Conservation (phyloP, 1,140 invertebrate genomes). For the Drosophila ogumai region DNA sequence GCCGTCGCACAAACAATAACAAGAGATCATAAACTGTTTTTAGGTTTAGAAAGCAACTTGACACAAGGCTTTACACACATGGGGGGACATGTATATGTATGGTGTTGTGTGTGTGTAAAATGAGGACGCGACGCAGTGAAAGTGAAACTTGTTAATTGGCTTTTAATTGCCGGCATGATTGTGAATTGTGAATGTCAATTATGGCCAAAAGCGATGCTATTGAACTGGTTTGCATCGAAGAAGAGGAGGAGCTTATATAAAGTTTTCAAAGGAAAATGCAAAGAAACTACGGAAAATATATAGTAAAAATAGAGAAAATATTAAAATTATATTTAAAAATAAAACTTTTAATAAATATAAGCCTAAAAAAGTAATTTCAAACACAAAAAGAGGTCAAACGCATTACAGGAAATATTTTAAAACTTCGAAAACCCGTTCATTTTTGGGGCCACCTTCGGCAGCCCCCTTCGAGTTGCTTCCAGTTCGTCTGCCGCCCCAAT, state of each 20-base stretch:
- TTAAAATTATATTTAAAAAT: neutral
- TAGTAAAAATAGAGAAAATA: neutral
- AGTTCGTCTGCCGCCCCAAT: conserved; percentile 19
- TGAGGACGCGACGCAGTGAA: conserved; percentile 53
- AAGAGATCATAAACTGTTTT: conserved; percentile 45
- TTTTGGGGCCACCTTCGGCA: conserved; percentile 23
- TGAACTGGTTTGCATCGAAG: conserved; percentile 22
- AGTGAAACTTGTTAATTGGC: conserved; percentile 75
- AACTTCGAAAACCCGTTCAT: conserved; percentile 2
- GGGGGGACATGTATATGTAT: no score
- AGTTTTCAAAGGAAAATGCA: neutral
- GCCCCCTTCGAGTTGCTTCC: conserved; percentile 4
- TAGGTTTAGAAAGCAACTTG: conserved; percentile 56
- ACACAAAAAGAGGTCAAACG: neutral
- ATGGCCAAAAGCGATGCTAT: conserved; percentile 37
- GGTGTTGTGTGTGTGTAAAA: conserved; percentile 1
- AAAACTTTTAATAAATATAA: neutral
- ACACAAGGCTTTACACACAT: conserved; percentile 2
- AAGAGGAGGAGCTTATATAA: conserved; percentile 12
- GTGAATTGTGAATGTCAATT: conserved; percentile 63
- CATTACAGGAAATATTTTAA: neutral
- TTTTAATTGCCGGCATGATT: conserved; percentile 69
- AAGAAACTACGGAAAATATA: neutral
- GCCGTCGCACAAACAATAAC: conserved; percentile 29
- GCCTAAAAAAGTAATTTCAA: no score